Conservation (phyloP, 2,888 invertebrate species). For the Euzetes globulus region DNA sequence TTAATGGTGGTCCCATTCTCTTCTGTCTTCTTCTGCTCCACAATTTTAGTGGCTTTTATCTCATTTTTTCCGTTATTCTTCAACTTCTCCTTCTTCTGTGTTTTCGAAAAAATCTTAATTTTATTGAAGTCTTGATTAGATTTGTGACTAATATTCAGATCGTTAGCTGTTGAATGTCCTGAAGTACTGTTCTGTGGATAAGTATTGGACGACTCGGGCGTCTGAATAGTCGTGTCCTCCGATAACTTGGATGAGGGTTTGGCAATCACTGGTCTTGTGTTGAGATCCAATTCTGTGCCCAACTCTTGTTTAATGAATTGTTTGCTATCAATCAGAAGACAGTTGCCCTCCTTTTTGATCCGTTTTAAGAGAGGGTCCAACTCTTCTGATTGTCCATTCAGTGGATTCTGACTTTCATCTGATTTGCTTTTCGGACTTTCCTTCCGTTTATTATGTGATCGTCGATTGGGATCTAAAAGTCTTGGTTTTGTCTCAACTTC, state of each 20-base stretch:
- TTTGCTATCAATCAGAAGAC: not conserved
- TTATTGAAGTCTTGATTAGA: not conserved
- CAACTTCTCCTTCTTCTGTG: constrained; percentile 7
- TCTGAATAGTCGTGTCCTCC: not conserved
- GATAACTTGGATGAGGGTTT: not conserved
- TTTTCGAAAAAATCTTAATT: not conserved
- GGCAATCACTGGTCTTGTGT: not conserved
- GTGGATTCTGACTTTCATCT: too few relatives aligned
- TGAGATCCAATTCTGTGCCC: not conserved
- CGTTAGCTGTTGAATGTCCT: not conserved
- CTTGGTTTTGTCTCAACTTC: too few relatives aligned
- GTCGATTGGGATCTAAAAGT: too few relatives aligned
- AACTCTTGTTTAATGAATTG: not conserved
- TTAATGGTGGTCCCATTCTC: too few relatives aligned
- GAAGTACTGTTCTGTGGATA: not conserved
- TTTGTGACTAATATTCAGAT: not conserved
- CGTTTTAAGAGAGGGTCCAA: constrained; percentile 7
- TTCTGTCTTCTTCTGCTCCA: too few relatives aligned
- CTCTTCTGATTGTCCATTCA: not conserved
- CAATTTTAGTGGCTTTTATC: not conserved
- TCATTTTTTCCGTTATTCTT: not conserved
- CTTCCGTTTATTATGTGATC: too few relatives aligned
- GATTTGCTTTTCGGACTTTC: too few relatives aligned
- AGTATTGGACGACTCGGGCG: not conserved
- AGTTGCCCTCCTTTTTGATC: constrained; percentile 12